Evolutionary conservation across 2,888 invertebrate species (phyloP).

Genomic region (Brachyptera putata): DNA sequence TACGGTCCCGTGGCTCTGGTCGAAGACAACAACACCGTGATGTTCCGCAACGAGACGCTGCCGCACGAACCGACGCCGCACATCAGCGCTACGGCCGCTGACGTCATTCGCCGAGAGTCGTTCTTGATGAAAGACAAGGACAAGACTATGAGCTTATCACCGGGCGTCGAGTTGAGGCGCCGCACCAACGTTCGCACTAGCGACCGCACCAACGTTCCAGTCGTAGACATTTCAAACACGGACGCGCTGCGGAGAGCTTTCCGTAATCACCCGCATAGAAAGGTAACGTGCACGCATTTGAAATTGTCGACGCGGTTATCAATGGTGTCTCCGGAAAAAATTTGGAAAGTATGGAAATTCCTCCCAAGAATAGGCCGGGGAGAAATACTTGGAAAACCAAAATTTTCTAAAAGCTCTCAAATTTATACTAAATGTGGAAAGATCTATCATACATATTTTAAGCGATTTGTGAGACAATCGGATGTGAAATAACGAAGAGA

Average conservation of each 20-base stretch:
- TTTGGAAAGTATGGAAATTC: no score
- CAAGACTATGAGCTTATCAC: conserved; percentile 25
- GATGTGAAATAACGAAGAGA: no score
- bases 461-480: no score
- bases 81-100: no score
- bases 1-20: conserved; percentile 35
- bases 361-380: no score
- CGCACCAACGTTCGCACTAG: conserved; percentile 6
- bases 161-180: conserved; percentile 32
- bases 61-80: neutral
- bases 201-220: neutral
- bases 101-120: conserved; percentile 4
- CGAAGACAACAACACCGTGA: conserved; percentile 30
- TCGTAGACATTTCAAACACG: neutral
- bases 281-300: no score
- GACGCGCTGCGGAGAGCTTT: conserved; percentile 31
- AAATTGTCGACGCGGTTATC: no score
- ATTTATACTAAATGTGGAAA: no score
- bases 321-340: no score
- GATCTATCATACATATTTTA: no score
- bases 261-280: conserved; percentile 31
- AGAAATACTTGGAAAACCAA: no score
- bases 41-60: neutral
- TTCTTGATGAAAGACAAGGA: neutral
- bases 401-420: no score